Conservation (phyloP, 1,140 invertebrate species). For the Polypedilum vanderplanki region DNA sequence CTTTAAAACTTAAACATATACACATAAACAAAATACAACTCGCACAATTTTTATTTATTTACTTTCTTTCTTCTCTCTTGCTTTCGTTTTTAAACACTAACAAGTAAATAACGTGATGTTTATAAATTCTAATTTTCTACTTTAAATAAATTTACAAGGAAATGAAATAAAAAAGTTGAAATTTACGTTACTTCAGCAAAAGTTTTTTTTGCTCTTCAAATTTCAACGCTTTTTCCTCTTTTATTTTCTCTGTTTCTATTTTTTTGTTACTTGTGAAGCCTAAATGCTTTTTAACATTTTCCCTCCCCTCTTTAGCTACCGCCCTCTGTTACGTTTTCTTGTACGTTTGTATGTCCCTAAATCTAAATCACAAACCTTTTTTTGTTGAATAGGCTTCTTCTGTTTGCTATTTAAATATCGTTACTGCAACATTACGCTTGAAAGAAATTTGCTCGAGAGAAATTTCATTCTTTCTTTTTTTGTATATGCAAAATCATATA, state of each 20-base stretch:
- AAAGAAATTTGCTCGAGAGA: not conserved
- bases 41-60: not conserved
- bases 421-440: slow-evolving; percentile 3
- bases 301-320: not conserved
- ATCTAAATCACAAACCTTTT: not conserved
- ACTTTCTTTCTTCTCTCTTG: not conserved
- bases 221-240: too few relatives aligned
- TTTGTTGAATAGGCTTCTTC: not conserved
- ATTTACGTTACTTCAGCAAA: too few relatives aligned
- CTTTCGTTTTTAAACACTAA: not conserved
- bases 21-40: not conserved
- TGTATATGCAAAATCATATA: slow-evolving; percentile 25
- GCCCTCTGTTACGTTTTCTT: not conserved
- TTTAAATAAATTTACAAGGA: not conserved
- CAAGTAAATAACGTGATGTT: not conserved
- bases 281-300: not conserved
- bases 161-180: too few relatives aligned
- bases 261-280: not conserved
- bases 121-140: slow-evolving; percentile 14
- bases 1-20: too few relatives aligned
- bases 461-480: not conserved
- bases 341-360: slow-evolving; percentile 3
- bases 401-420: slow-evolving; percentile 20
- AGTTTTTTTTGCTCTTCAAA: too few relatives aligned
- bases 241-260: too few relatives aligned